A percentile compares a stretch with the other conserved stretches of the same genome.
Evolutionary conservation across 2,113 vertebrate species (phyloP).

Genomic region (Lucifuga dentata): DNA sequence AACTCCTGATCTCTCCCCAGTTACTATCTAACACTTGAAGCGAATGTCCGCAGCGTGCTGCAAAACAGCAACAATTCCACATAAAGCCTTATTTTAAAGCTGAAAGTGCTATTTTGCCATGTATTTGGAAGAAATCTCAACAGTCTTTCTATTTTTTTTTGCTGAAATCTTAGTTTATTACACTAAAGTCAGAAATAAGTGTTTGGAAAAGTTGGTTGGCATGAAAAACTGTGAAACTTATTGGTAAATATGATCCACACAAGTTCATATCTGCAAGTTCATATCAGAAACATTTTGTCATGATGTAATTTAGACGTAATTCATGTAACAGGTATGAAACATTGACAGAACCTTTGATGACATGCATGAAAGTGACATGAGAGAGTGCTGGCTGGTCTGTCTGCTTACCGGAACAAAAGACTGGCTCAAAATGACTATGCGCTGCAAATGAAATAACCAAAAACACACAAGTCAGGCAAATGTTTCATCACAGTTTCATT

Average conservation of each 20-base stretch:
- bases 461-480: constrained; percentile 2
- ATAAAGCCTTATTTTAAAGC: neutral
- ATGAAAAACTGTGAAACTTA: neutral
- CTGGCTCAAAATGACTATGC: constrained; percentile 60
- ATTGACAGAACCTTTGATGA: neutral
- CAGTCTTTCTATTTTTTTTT: neutral
- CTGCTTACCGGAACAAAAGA: constrained; percentile 72
- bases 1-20: constrained; percentile 79
- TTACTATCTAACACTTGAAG: constrained; percentile 69
- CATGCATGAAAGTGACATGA: constrained; percentile 4
- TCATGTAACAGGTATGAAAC: constrained; percentile 4
- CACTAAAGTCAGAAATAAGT: no score
- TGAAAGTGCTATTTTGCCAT: neutral
- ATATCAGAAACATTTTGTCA: neutral
- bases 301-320: neutral
- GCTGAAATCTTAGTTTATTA: neutral
- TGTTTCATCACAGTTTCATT: constrained; percentile 8
- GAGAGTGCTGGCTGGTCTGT: neutral
- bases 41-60: constrained; percentile 74
- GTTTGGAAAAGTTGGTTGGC: no score
- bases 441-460: constrained; percentile 53
- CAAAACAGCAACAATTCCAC: neutral
- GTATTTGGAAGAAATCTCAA: neutral
- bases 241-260: neutral
- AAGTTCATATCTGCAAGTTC: neutral